A percentile compares a stretch with the other conserved stretches of the same genome.
These are phyloP conservation scores for Campoletis sonorensis DNA, from an alignment of 1,140 invertebrate species.

Conservation along the genomic window DNA sequence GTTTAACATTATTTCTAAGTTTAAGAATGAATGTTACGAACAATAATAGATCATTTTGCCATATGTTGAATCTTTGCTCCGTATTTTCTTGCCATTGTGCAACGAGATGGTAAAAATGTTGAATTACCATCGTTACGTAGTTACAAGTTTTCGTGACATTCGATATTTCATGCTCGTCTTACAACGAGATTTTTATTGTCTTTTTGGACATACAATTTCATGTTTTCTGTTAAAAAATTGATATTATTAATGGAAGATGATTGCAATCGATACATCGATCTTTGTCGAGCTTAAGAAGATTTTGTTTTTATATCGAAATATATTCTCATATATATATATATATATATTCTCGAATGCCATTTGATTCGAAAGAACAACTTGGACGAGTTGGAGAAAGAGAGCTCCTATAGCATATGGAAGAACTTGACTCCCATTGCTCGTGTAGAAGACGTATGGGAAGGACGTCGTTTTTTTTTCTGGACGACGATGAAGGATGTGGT, in stretches of 20 bases:
- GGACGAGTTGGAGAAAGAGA: not conserved
- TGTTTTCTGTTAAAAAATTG: no score
- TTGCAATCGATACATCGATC: slow-evolving; percentile 33
- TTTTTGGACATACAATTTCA: no score
- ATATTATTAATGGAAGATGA: not conserved
- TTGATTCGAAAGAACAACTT: slow-evolving; percentile 9
- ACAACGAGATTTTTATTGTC: no score
- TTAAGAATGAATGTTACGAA: not conserved
- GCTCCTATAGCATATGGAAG: not conserved
- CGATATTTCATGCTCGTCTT: not conserved
- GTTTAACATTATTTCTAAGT: not conserved
- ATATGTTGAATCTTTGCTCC: not conserved
- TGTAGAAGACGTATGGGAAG: slow-evolving; percentile 30
- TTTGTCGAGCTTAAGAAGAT: not conserved
- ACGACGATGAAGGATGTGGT: slow-evolving; percentile 38
- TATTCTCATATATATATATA: not conserved
- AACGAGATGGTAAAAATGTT: no score
- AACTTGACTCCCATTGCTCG: slow-evolving; percentile 1
- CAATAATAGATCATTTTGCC: not conserved
- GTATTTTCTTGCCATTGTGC: not conserved
- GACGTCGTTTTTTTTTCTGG: slow-evolving; percentile 5
- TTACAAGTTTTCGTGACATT: no score
- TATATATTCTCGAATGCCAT: not conserved
- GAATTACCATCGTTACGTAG: no score
- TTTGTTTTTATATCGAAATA: not conserved